phyloP scores from a whole-genome alignment of 2,888 invertebrate species.

The Protophormia terraenovae region DNA sequence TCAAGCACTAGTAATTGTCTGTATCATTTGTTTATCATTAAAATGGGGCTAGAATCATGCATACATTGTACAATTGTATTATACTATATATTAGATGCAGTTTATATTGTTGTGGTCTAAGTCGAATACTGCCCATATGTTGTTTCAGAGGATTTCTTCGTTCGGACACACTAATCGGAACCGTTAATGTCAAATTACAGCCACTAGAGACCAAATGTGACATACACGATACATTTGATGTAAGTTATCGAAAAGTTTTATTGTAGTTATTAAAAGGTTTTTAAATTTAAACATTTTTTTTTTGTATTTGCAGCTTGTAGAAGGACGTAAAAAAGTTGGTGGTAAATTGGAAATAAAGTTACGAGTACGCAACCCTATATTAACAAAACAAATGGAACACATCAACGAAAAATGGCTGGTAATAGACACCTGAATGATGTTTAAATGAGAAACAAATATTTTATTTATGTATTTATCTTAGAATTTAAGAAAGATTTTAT shows the following conservation, averaged over 20 bases:
- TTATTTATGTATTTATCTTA: not conserved
- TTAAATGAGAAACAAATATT: not conserved
- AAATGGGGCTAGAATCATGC: not conserved
- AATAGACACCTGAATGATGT: constrained; percentile 83
- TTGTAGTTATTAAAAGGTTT: not conserved
- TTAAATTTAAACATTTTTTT: not conserved
- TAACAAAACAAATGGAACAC: constrained; percentile 94
- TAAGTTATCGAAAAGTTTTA: constrained; percentile 84
- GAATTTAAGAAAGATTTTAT: not conserved
- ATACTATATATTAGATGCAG: constrained; percentile 77
- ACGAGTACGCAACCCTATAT: constrained; percentile 92
- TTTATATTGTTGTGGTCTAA: constrained; percentile 81
- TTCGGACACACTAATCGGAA: constrained; percentile 92
- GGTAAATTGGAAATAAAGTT: constrained; percentile 95
- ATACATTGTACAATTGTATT: constrained; percentile 53
- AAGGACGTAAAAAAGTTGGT: constrained; percentile 92
- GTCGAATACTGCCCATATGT: constrained; percentile 82
- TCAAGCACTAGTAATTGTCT: too few species aligned
- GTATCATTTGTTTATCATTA: constrained; percentile 7
- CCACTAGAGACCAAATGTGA: constrained; percentile 94
- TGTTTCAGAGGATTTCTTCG: constrained; percentile 97
- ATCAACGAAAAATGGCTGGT: constrained; percentile 96
- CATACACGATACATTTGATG: constrained; percentile 95
- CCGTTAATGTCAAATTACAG: constrained; percentile 91
- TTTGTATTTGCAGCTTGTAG: constrained; percentile 86